These are phyloP conservation scores for Peribatodes rhomboidaria DNA, from an alignment of 2,888 invertebrate species.

Conservation along the genomic window DNA sequence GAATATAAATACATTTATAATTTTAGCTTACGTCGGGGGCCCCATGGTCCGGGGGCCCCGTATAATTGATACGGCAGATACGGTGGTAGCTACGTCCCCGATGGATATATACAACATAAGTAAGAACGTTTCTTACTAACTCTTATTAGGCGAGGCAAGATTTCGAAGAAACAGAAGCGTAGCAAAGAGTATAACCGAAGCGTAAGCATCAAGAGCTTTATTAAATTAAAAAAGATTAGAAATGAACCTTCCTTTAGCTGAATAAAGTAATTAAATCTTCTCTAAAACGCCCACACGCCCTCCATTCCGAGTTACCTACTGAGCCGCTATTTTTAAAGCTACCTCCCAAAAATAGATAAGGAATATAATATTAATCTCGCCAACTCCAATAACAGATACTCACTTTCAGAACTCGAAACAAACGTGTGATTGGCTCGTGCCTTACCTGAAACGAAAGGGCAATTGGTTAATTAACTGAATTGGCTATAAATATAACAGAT, in stretches of 20 bases:
- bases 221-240: no score
- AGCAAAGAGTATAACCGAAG: no score
- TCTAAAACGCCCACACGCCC: constrained; percentile 3
- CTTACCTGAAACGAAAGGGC: constrained; percentile 58
- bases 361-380: constrained; percentile 3
- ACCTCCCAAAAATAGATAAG: constrained; percentile 7
- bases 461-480: constrained; percentile 42
- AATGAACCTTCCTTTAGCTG: neutral
- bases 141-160: no score
- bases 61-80: no score
- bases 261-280: neutral
- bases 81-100: no score
- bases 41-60: no score
- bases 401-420: constrained; percentile 26
- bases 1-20: no score
- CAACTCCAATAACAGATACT: constrained; percentile 19
- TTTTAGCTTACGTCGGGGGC: no score
- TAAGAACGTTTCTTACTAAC: no score
- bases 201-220: no score
- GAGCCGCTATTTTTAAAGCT: constrained; percentile 6
- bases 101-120: no score
- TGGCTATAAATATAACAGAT: constrained; percentile 37
- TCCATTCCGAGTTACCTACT: neutral
- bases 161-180: no score
- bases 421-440: constrained; percentile 24